Percentiles rank a stretch among this genome's conserved stretches.
Conservation (phyloP, 1,140 invertebrate genomes). For the Pantala flavescens region DNA sequence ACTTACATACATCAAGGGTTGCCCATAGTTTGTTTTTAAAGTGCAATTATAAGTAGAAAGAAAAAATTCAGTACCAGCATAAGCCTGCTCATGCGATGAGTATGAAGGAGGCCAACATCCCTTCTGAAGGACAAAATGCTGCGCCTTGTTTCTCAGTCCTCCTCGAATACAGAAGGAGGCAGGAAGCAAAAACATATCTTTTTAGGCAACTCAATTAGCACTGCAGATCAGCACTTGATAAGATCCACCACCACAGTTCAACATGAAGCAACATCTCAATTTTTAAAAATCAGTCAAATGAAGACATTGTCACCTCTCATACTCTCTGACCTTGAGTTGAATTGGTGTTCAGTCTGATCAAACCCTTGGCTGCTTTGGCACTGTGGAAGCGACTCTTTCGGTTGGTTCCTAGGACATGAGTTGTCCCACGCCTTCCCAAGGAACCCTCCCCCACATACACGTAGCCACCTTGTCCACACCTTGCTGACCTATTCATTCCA, state of each 20-base stretch:
- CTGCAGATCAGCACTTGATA: background rate
- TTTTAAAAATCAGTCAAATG: background rate
- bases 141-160: background rate
- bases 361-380: background rate
- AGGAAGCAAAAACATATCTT: background rate
- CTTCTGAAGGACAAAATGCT: slow-evolving; percentile 1
- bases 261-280: slow-evolving; percentile 6
- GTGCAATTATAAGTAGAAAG: background rate
- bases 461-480: background rate
- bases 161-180: background rate
- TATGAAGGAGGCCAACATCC: background rate
- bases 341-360: background rate
- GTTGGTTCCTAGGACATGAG: background rate
- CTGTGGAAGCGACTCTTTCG: slow-evolving; percentile 3
- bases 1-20: too few species aligned
- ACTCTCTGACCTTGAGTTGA: background rate
- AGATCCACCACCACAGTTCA: background rate
- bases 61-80: slow-evolving; percentile 10
- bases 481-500: background rate
- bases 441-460: background rate
- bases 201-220: slow-evolving; percentile 3
- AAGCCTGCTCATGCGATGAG: slow-evolving; percentile 2
- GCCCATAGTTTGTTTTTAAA: background rate
- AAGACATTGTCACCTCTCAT: background rate
- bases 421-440: background rate